phyloP scores from a whole-genome alignment of 2,888 invertebrate species.

The Nymphalis c-album region DNA sequence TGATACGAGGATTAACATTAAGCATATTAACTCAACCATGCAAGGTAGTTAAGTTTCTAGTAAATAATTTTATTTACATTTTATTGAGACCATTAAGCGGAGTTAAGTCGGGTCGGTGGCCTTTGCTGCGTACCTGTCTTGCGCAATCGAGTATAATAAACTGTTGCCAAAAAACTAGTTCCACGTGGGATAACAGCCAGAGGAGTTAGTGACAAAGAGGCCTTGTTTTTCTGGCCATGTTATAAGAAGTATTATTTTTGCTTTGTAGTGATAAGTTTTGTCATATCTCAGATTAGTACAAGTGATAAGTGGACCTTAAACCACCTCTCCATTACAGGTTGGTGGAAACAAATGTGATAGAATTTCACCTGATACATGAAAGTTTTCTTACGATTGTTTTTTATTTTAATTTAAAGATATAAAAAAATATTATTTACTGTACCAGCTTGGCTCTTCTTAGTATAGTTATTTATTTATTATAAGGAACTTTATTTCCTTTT shows the following conservation, averaged over 20 bases:
- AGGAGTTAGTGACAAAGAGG: conserved; percentile 11
- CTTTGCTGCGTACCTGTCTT: conserved; percentile 58
- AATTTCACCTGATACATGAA: no score
- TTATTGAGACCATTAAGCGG: conserved; percentile 63
- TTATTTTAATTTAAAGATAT: no score
- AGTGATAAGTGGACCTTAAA: no score
- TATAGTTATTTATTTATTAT: not conserved
- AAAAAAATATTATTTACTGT: no score
- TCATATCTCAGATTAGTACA: no score
- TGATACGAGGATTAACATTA: conserved; percentile 21
- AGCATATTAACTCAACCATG: conserved; percentile 31
- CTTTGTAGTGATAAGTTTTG: no score
- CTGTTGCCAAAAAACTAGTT: conserved; percentile 75
- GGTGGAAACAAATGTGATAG: no score
- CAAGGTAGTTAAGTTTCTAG: conserved; percentile 50
- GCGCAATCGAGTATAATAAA: conserved; percentile 69
- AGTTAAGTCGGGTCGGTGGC: conserved; percentile 60
- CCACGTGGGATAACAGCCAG: conserved; percentile 55
- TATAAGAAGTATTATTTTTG: no score
- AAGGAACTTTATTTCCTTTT: not conserved
- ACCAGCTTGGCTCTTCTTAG: no score
- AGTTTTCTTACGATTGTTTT: no score
- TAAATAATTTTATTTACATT: conserved; percentile 72
- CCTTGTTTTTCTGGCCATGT: not conserved
- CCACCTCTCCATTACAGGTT: no score